These are phyloP conservation scores for Morpho deidamia DNA, from an alignment of 2,888 invertebrate genomes.

Conservation along the genomic window DNA sequence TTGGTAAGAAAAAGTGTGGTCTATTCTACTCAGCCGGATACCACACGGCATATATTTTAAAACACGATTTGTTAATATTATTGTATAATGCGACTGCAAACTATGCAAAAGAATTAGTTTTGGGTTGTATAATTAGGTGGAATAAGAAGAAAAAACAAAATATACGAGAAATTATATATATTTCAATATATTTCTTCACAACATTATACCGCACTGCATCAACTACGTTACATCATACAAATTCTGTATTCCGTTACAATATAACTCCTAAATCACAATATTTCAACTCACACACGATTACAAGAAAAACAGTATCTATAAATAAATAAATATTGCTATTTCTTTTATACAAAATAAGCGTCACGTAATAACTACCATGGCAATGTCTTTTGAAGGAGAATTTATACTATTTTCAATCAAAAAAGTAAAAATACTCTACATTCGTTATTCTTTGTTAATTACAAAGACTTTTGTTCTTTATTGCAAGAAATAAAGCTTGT, in stretches of 20 bases:
- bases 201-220: slow-evolving; percentile 50
- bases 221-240: slow-evolving; percentile 44
- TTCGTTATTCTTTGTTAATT: not conserved
- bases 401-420: slow-evolving; percentile 4
- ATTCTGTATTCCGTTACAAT: slow-evolving; percentile 30
- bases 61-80: too few species aligned
- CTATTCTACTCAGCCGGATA: too few species aligned
- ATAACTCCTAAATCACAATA: slow-evolving; percentile 38
- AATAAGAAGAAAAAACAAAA: slow-evolving; percentile 32
- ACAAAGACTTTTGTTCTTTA: not conserved
- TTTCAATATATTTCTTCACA: slow-evolving; percentile 67
- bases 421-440: not conserved
- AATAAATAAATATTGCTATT: slow-evolving; percentile 58
- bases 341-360: slow-evolving; percentile 37
- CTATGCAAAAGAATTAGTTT: too few species aligned
- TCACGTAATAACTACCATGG: slow-evolving; percentile 22
- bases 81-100: too few species aligned
- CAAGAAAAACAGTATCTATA: slow-evolving; percentile 27
- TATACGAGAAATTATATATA: slow-evolving; percentile 73
- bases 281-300: slow-evolving; percentile 39
- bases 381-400: slow-evolving; percentile 13
- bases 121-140: not conserved
- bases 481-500: not conserved
- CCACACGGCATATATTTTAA: too few species aligned
- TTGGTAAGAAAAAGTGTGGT: too few species aligned